Conservation (phyloP, 2,113 vertebrate genomes). For the Python bivittatus region DNA sequence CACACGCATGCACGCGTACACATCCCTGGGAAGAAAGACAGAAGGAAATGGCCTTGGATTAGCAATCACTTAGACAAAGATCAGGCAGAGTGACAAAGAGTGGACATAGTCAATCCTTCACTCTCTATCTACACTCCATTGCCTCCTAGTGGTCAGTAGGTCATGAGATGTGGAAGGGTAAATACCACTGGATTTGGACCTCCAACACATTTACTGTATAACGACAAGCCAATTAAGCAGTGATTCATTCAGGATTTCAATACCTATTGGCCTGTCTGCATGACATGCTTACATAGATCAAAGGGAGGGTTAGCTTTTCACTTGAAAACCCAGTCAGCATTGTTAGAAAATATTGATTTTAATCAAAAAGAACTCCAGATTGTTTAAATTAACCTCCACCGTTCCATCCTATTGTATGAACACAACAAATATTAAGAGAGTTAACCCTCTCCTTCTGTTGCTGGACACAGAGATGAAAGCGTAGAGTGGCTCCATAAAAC, state of each 20-base stretch:
- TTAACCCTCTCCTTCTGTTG: not conserved
- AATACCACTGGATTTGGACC: not conserved
- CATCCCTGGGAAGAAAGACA: not conserved
- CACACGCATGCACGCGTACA: too few relatives aligned
- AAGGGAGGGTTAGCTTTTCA: not conserved
- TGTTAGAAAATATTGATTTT: not conserved
- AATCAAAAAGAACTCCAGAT: not conserved
- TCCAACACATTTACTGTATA: not conserved
- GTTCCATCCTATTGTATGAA: not conserved
- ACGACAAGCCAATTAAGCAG: not conserved
- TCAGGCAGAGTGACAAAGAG: not conserved
- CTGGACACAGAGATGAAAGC: not conserved
- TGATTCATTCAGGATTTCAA: not conserved
- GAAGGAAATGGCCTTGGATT: not conserved
- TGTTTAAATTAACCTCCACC: not conserved
- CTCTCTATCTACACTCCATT: not conserved
- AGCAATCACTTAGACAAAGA: not conserved
- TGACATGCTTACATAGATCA: not conserved
- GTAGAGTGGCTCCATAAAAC: not conserved
- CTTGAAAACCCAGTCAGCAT: not conserved
- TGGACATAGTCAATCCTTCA: not conserved
- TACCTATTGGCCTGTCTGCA: not conserved
- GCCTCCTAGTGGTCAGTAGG: not conserved
- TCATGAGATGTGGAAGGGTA: not conserved
- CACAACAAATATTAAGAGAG: not conserved